These are phyloP conservation scores for Thymelicus acteon DNA, from an alignment of 2,888 invertebrate species.

Conservation along the genomic window DNA sequence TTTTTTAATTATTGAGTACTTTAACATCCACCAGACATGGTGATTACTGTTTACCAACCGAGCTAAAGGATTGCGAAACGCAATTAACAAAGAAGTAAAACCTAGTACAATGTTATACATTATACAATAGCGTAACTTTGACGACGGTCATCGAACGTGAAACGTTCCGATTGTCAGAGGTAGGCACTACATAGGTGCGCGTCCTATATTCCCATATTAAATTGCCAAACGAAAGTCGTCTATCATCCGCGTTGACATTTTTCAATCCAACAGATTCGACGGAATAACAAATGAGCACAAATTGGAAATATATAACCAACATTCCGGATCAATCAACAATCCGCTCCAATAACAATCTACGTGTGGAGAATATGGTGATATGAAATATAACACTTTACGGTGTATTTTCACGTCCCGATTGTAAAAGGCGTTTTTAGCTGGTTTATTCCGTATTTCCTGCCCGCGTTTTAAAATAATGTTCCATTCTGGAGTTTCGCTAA, in stretches of 20 bases:
- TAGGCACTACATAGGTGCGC: conserved; percentile 39
- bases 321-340: conserved; percentile 42
- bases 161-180: conserved; percentile 59
- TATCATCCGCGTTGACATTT: conserved; percentile 66
- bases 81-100: too few species aligned
- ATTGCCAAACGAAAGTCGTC: conserved; percentile 62
- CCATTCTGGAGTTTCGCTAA: too few species aligned
- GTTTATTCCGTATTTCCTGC: too few species aligned
- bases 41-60: too few species aligned
- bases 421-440: too few species aligned
- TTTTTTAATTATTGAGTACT: too few species aligned
- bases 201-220: conserved; percentile 58
- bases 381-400: conserved; percentile 9
- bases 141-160: conserved; percentile 63
- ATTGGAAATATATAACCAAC: conserved; percentile 53
- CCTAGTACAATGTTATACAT: too few species aligned
- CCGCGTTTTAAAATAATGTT: too few species aligned
- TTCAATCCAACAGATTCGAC: conserved; percentile 59
- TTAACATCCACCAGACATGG: too few species aligned
- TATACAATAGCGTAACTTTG: conserved; percentile 31
- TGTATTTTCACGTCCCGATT: neutral
- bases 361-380: conserved; percentile 20
- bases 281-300: conserved; percentile 61
- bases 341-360: conserved; percentile 24
- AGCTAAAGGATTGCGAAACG: too few species aligned